Evolutionary conservation across 23 tunicate genomes (phyloP).

Genomic region (Trididemnum clinides): DNA sequence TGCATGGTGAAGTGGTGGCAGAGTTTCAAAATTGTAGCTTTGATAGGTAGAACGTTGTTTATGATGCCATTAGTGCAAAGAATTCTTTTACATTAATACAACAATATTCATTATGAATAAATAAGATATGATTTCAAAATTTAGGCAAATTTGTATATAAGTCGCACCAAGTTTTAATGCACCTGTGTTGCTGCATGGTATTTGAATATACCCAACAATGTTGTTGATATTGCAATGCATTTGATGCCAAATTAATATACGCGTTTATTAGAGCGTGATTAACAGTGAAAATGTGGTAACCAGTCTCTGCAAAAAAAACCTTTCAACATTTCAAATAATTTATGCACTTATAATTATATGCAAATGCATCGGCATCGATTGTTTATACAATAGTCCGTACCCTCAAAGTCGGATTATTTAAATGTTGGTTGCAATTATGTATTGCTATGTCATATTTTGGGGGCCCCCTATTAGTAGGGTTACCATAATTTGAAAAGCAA

Average conservation of each 20-base stretch:
- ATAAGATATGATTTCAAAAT: neutral
- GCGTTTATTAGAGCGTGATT: neutral
- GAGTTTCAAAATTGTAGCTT: neutral
- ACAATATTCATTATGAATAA: neutral
- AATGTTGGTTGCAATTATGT: too few relatives aligned
- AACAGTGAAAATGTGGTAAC: neutral
- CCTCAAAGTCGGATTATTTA: too few relatives aligned
- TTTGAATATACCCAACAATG: neutral
- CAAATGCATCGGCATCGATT: neutral
- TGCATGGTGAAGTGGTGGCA: neutral
- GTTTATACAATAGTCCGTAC: neutral
- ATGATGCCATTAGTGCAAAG: neutral
- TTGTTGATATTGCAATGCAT: neutral
- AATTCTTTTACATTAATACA: neutral
- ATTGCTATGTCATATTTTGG: too few relatives aligned
- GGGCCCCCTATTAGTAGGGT: too few relatives aligned
- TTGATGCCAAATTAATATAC: neutral
- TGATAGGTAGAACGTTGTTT: neutral
- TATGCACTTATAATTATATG: neutral
- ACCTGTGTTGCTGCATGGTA: neutral
- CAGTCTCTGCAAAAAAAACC: neutral
- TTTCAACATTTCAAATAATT: neutral
- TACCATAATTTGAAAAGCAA: too few relatives aligned
- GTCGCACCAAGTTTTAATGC: too few relatives aligned
- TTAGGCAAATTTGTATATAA: neutral